Conservation (phyloP, 2,113 vertebrate species). For the Eptatretus burgeri region DNA sequence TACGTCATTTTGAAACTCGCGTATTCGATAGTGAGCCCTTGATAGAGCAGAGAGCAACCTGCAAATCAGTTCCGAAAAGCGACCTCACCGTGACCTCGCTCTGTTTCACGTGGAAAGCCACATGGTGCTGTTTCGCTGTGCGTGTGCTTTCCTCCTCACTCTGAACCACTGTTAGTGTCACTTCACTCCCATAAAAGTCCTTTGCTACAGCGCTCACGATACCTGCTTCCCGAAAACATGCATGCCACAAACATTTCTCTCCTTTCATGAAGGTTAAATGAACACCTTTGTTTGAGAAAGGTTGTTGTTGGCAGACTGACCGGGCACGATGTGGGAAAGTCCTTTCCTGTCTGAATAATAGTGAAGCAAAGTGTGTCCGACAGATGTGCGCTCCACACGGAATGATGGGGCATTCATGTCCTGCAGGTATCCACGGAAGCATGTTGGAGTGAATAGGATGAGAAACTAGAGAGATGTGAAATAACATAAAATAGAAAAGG, state of each 20-base stretch:
- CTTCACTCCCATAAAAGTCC: constrained; percentile 26
- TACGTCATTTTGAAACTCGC: no score
- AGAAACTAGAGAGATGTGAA: no score
- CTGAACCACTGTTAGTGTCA: constrained; percentile 22
- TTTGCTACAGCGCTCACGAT: constrained; percentile 24
- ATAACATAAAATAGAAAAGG: no score
- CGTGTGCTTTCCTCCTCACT: constrained; percentile 20
- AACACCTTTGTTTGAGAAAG: background rate
- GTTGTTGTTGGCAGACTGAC: constrained; percentile 11
- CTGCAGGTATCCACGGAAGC: constrained; percentile 12
- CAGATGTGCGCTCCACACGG: constrained; percentile 19
- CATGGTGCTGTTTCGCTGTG: constrained; percentile 26
- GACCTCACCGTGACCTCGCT: constrained; percentile 9
- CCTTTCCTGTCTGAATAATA: constrained; percentile 28
- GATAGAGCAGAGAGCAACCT: no score
- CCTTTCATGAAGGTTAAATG: no score
- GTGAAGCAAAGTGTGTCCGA: constrained; percentile 22
- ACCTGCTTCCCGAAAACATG: constrained; percentile 15
- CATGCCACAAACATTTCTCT: no score
- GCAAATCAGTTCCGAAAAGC: no score
- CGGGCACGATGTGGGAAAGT: constrained; percentile 25
- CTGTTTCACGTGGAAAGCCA: constrained; percentile 25
- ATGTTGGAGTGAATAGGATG: no score
- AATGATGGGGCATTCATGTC: constrained; percentile 34
- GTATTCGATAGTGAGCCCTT: background rate